Percentiles rank a stretch among this genome's conserved stretches.
Evolutionary conservation across 2,113 vertebrate species (phyloP).

Genomic region (Lanius collurio): DNA sequence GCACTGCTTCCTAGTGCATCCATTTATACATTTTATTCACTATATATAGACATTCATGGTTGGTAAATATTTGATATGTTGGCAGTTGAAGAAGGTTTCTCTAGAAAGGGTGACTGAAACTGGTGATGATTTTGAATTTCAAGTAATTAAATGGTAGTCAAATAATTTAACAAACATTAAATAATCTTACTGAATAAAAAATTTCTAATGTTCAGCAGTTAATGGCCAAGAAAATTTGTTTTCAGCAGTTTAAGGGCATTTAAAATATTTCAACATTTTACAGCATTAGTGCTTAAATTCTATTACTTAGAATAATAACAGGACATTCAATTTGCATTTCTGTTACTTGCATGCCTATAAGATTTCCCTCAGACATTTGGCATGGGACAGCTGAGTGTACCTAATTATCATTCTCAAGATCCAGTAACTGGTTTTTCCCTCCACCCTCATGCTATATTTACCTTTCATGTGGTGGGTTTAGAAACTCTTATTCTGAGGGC

Average conservation of each 20-base stretch:
- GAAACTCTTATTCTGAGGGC: neutral
- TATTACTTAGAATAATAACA: neutral
- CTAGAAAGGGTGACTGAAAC: neutral
- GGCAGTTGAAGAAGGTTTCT: neutral
- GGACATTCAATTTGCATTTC: neutral
- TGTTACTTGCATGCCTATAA: neutral
- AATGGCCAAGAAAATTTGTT: neutral
- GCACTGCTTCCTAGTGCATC: neutral
- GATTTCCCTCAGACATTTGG: neutral
- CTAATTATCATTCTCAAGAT: neutral
- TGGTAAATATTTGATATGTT: neutral
- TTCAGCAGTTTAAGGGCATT: neutral
- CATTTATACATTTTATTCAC: neutral
- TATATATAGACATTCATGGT: fast-evolving
- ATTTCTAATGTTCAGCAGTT: neutral
- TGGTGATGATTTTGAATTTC: neutral
- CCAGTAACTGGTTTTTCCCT: neutral
- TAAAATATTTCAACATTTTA: neutral
- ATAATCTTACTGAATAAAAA: neutral
- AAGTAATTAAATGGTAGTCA: neutral
- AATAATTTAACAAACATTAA: neutral
- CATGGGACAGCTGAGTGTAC: neutral
- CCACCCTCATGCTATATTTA: neutral
- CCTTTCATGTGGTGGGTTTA: neutral
- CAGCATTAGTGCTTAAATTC: neutral